Evolutionary conservation across 92 coral and sea anemone genomes (phyloP), one percentile per base, ranked within the genome.

Genomic region (Parazoanthus darwini): DNA sequence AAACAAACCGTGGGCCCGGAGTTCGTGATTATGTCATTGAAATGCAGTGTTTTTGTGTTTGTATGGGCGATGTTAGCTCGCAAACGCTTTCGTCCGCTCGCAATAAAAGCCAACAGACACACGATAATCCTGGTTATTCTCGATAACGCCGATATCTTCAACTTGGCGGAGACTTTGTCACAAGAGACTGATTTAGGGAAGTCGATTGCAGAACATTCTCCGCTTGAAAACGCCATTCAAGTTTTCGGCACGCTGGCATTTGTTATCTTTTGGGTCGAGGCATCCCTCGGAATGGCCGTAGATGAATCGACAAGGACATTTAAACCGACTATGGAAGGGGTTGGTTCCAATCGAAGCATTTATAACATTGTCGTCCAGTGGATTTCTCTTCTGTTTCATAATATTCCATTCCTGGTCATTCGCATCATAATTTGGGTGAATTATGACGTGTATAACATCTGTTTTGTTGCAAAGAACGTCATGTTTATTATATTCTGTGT

Each of bases 391-490:
- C 54, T 82, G 46, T 88, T 81, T 44, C 88, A 87, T 29, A 90
- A 90, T 35, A 15, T 90, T 16, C 90, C 93, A 9, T 90, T 90
- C 74, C 80, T 90, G 25, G 88, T 87, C 6, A 82, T 90, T 59
- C 90, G 93, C 1, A 74, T 90, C 39, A 77, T 81, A 8, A 88
- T 88, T 11, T 88, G 90, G 90, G 88, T 79, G 25, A 29, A 86
- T 35, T 81, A 86, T 80, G 90, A 75, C 65, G 82, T 79, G 23
- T 90, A 56, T 9, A 82, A 80, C 78, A 70, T 90, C 38, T 90
- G 90, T 39, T 90, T 90, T 90, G 43, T 90, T 8, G 88, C 75
- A 6, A 90, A 90, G 85, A 90, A 90, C 79, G n/a, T 82, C 25
- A 50, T 82, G 58, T 86, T 73, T 16, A 87, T 90, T 39, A 65